Percentiles rank a stretch among this genome's conserved stretches.
Conservation (phyloP, 2,113 vertebrate species). For the Sphyrna mokarran region DNA sequence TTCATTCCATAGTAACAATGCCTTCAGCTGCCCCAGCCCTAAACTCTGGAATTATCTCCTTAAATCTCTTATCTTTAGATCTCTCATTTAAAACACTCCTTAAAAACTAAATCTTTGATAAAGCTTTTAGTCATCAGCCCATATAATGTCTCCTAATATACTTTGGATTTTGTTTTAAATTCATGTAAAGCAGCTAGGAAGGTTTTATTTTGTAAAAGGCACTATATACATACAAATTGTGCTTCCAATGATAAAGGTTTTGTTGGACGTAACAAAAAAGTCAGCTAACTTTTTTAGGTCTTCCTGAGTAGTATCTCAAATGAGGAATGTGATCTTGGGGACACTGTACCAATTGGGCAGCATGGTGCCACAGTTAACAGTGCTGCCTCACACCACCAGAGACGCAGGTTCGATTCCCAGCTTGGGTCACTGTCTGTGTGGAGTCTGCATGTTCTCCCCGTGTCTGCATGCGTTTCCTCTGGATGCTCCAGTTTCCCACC, state of each 20-base stretch:
- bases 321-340: neutral
- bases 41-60: neutral
- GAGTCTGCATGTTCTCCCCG: too few species aligned
- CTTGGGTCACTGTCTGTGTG: too few species aligned
- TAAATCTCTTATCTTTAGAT: neutral
- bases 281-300: neutral
- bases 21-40: neutral
- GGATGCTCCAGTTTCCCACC: too few species aligned
- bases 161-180: neutral
- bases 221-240: neutral
- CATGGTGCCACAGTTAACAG: too few species aligned
- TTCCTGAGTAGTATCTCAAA: neutral
- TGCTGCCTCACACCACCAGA: too few species aligned
- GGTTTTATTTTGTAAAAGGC: neutral
- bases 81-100: neutral
- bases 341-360: neutral
- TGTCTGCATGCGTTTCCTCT: too few species aligned
- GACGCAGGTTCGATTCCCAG: too few species aligned
- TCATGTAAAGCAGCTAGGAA: neutral
- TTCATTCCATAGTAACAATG: neutral
- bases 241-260: neutral
- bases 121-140: neutral
- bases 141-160: neutral
- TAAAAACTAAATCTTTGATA: neutral
- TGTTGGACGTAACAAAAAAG: neutral